Percentiles rank a stretch among this genome's conserved stretches.
Conservation (phyloP, 2,113 vertebrate genomes). For the Thunnus thynnus region DNA sequence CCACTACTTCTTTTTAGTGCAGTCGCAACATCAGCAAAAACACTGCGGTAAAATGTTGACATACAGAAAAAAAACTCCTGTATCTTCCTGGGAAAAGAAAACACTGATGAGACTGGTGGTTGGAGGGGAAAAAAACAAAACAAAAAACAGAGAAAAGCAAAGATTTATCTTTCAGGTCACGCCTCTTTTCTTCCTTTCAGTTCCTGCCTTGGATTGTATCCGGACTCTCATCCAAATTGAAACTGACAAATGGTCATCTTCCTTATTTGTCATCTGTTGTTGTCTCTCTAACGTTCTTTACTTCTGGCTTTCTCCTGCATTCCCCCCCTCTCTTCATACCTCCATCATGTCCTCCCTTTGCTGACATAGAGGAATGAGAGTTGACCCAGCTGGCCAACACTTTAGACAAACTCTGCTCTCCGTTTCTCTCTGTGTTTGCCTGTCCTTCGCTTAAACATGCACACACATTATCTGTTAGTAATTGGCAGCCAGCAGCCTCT, state of each 20-base stretch:
- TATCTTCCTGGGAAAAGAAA: neutral
- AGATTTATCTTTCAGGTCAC: slow-evolving; percentile 1
- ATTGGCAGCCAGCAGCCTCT: slow-evolving; percentile 29
- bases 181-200: neutral
- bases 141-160: neutral
- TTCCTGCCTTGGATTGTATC: neutral
- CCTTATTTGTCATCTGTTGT: neutral
- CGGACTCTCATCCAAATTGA: neutral
- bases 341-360: neutral
- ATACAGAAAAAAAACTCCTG: no score
- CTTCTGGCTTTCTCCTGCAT: neutral
- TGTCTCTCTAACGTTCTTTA: slow-evolving; percentile 20
- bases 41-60: no score
- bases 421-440: slow-evolving; percentile 28
- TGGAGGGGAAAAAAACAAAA: neutral
- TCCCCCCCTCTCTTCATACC: neutral
- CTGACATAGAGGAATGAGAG: slow-evolving; percentile 32
- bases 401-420: slow-evolving; percentile 26
- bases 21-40: no score
- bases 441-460: neutral
- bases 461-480: slow-evolving; percentile 36
- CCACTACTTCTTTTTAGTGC: no score
- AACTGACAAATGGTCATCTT: slow-evolving; percentile 20
- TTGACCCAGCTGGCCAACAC: slow-evolving; percentile 37
- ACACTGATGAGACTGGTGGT: slow-evolving; percentile 8